Evolutionary conservation across 2,113 vertebrate genomes (phyloP), one percentile per base, ranked within the genome.

Genomic region (Neopipo cinnamomea): DNA sequence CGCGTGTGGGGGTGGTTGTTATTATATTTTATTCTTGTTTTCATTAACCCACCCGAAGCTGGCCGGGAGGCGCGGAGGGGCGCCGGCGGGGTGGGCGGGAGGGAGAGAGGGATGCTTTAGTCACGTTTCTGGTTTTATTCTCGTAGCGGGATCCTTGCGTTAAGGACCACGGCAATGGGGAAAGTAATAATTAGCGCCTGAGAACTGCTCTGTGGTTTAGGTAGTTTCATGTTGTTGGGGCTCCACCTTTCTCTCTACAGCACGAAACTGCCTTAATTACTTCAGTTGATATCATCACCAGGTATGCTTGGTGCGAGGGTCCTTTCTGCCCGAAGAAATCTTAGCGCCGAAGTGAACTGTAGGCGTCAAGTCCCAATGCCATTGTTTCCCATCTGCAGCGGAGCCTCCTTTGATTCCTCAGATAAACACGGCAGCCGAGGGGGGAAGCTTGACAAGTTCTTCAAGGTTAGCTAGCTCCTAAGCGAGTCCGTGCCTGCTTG

Each of bases 141-240:
- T 94, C 79, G 18, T 96, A 96, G 96, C 87, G 96, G 91, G 91
- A 96, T 91, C 94, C 95, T 96, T 91, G 90, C 95, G 65, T 95
- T 94, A 96, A 97, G 90, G 96, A 96, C 92, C 83, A 93, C 95
- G 91, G 91, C 96, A 80, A 75, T 89, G 88, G 96, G 94, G 97
- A 96, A 91, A 94, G 66, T 93, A 91, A 85, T 94, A 88, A 95
- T 97, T 97, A 97, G 95, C 96, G 95, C 96, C 91, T 96, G 96
- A 98, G 96, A 98, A 99, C 99, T 99, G 99, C 97, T 98, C 98
- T 98, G 99, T 99, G 98, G 98, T 99, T 99, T 99, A 99, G 99
- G 99, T 99, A 99, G 99, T 99, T 99, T 99, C 99, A 99, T 99
- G 99, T 99, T 99, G 99, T 99, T 99, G 99, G 99, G 98, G 98